Evolutionary conservation across 2,888 invertebrate species (phyloP).

Genomic region (Desoria tigrina): DNA sequence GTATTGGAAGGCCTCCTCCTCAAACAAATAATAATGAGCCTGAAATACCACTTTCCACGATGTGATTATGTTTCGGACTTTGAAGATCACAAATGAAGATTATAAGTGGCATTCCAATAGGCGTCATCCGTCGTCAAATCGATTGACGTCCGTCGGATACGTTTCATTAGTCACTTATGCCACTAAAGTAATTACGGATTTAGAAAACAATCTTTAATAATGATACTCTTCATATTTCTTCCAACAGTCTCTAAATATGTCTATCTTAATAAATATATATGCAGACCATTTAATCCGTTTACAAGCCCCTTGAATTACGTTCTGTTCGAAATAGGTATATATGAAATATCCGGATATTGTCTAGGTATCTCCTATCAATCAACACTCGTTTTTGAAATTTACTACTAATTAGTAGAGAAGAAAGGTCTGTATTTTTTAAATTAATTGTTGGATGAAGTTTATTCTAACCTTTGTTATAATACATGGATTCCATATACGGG

Average conservation of each 20-base stretch:
- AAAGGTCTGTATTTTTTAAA: no score
- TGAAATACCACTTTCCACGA: conserved; percentile 49
- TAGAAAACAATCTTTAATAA: background rate
- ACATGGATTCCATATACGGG: no score
- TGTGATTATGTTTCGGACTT: conserved; percentile 36
- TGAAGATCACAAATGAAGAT: no score
- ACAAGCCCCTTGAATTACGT: no score
- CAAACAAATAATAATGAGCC: conserved; percentile 35
- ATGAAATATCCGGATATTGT: no score
- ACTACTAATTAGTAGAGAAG: no score
- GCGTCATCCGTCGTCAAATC: background rate
- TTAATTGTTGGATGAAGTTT: no score
- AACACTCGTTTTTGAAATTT: no score
- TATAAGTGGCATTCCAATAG: background rate
- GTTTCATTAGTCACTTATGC: background rate
- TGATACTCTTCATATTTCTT: conserved; percentile 10
- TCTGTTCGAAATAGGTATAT: no score
- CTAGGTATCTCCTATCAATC: no score
- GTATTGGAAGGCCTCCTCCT: conserved; percentile 64
- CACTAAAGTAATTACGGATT: background rate
- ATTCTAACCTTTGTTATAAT: no score
- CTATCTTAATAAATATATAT: background rate
- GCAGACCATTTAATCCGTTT: no score
- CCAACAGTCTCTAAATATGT: conserved; percentile 1
- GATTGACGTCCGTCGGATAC: background rate